A percentile compares a stretch with the other conserved stretches of the same genome.
These are phyloP conservation scores for Xenopus borealis DNA, from an alignment of 2,113 vertebrate species.

Conservation along the genomic window DNA sequence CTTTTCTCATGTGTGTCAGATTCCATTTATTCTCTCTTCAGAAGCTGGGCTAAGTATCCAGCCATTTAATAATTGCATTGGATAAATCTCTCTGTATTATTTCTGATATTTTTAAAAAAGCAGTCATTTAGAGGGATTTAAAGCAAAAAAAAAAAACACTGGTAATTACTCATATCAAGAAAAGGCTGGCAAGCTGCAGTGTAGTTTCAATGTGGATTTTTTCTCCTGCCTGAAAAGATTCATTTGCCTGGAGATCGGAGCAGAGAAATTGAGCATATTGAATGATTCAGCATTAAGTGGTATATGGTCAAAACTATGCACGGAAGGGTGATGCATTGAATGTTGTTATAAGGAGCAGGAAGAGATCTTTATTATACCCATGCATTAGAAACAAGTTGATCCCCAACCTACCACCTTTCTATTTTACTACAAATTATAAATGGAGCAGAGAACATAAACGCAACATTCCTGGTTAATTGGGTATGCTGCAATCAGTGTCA, in stretches of 20 bases:
- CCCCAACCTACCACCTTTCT: background rate
- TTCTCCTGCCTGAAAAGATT: slow-evolving; percentile 14
- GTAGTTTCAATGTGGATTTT: background rate
- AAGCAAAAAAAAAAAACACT: background rate
- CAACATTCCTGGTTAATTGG: background rate
- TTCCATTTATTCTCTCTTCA: background rate
- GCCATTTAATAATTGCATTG: slow-evolving; percentile 11
- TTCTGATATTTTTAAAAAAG: slow-evolving; percentile 1
- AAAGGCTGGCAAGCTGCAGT: background rate
- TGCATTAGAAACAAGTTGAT: too few species aligned
- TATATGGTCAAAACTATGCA: background rate
- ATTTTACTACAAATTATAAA: background rate
- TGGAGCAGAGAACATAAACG: background rate
- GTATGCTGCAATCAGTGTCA: background rate
- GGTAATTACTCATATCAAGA: background rate
- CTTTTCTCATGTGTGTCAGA: background rate
- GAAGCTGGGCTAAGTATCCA: slow-evolving; percentile 5
- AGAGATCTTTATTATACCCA: background rate
- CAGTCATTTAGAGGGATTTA: background rate
- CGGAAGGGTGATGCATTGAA: slow-evolving; percentile 6
- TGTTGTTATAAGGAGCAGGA: background rate
- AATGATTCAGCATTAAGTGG: slow-evolving; percentile 31
- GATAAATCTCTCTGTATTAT: slow-evolving; percentile 4
- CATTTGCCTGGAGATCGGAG: background rate
- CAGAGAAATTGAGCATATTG: slow-evolving; percentile 10